These are phyloP conservation scores for Charina bottae DNA, from an alignment of 2,113 vertebrate genomes.

Conservation along the genomic window DNA sequence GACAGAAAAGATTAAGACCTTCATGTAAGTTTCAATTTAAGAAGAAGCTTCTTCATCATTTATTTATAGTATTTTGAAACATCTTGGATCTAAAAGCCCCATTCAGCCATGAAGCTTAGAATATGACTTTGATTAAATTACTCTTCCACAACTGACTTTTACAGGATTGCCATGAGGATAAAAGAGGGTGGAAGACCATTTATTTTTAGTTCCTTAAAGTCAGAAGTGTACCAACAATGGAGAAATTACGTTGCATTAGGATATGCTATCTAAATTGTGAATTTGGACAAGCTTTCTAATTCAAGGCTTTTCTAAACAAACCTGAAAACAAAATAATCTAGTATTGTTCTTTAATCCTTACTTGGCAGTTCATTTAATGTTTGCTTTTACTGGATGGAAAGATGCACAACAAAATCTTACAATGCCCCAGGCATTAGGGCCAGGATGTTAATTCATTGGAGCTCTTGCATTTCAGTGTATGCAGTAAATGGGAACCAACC, in stretches of 20 bases:
- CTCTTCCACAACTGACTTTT: background rate
- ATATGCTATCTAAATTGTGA: background rate
- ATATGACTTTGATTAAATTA: background rate
- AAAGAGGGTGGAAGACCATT: background rate
- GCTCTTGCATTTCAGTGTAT: background rate
- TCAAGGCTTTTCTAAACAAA: background rate
- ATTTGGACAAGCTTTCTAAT: background rate
- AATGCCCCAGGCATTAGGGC: background rate
- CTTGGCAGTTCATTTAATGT: background rate
- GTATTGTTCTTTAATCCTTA: background rate
- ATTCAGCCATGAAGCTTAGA: background rate
- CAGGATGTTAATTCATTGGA: background rate
- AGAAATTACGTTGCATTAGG: background rate
- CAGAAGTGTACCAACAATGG: background rate
- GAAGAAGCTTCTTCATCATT: background rate
- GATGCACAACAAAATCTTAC: background rate
- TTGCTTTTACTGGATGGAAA: background rate
- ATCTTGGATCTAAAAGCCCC: background rate
- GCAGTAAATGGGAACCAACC: background rate
- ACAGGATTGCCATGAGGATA: background rate
- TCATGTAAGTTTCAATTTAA: constrained; percentile 40
- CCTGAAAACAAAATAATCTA: background rate
- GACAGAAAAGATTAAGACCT: background rate
- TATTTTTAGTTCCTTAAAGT: background rate
- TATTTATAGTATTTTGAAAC: background rate